Percentiles rank a stretch among this genome's conserved stretches.
Evolutionary conservation across 2,113 vertebrate genomes (phyloP).

Genomic region (Regulus satrapa): DNA sequence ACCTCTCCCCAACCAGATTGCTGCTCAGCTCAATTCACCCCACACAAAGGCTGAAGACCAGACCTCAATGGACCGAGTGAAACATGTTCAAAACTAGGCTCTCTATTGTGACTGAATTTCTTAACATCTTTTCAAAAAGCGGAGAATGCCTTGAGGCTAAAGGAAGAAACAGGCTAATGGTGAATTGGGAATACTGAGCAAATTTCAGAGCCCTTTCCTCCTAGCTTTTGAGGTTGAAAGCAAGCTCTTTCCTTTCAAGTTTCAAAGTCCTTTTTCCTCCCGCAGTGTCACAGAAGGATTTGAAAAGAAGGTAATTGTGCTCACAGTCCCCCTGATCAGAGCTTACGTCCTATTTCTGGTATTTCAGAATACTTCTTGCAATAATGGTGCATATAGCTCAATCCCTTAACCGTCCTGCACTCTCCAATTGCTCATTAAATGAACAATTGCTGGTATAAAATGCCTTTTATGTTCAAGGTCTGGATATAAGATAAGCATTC

Average conservation of each 20-base stretch:
- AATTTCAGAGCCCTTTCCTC: slow-evolving; percentile 99
- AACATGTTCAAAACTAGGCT: slow-evolving; percentile 95
- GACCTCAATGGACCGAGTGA: slow-evolving; percentile 95
- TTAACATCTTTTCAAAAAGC: slow-evolving; percentile 99
- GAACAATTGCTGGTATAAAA: slow-evolving; percentile 89
- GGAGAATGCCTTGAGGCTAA: slow-evolving; percentile 99
- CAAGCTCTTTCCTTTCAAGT: slow-evolving; percentile 99
- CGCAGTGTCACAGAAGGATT: slow-evolving; percentile 99
- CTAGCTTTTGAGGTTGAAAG: slow-evolving; percentile 99
- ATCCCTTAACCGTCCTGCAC: slow-evolving; percentile 87
- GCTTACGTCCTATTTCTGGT: slow-evolving; percentile 98
- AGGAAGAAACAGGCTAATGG: slow-evolving; percentile 99
- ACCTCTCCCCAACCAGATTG: slow-evolving; percentile 82
- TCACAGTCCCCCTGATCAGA: slow-evolving; percentile 99
- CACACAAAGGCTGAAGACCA: slow-evolving; percentile 94
- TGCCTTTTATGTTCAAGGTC: slow-evolving; percentile 87
- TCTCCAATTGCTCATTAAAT: slow-evolving; percentile 94
- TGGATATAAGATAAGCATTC: slow-evolving; percentile 90
- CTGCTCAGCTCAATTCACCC: slow-evolving; percentile 91
- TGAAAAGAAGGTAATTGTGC: slow-evolving; percentile 99
- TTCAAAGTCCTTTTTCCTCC: slow-evolving; percentile 99
- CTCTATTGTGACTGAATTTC: slow-evolving; percentile 99
- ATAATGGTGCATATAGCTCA: slow-evolving; percentile 93
- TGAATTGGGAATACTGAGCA: slow-evolving; percentile 99
- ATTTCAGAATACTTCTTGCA: slow-evolving; percentile 98